These are phyloP conservation scores for Seriola quinqueradiata DNA, from an alignment of 2,113 vertebrate species.

Conservation along the genomic window DNA sequence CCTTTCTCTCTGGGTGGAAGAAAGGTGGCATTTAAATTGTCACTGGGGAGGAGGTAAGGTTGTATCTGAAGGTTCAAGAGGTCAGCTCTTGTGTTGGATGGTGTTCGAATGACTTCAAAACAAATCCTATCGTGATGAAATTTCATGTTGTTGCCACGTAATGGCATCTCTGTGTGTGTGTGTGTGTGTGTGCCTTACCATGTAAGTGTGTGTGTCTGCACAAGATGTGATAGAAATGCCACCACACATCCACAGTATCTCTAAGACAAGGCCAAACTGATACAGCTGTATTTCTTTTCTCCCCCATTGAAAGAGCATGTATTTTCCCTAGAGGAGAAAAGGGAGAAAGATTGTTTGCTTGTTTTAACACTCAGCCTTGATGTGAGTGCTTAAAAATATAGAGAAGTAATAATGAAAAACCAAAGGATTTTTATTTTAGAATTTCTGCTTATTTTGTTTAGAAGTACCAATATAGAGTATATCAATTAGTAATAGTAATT, in stretches of 20 bases:
- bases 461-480: background rate
- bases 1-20: slow-evolving; percentile 66
- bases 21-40: slow-evolving; percentile 86
- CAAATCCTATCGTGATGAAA: slow-evolving; percentile 80
- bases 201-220: slow-evolving; percentile 22
- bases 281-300: slow-evolving; percentile 22
- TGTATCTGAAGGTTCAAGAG: slow-evolving; percentile 82
- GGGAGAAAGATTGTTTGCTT: background rate
- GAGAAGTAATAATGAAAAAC: background rate
- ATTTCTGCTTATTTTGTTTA: background rate
- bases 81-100: slow-evolving; percentile 76
- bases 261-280: slow-evolving; percentile 37
- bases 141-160: slow-evolving; percentile 70
- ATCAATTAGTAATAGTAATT: background rate
- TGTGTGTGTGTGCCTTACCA: slow-evolving; percentile 19
- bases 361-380: background rate
- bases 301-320: background rate
- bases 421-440: background rate
- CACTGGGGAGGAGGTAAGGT: slow-evolving; percentile 76
- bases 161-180: slow-evolving; percentile 16
- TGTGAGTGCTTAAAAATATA: background rate
- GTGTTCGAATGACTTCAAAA: slow-evolving; percentile 79
- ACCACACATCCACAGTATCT: slow-evolving; percentile 49
- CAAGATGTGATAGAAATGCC: slow-evolving; percentile 56
- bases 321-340: background rate